phyloP scores from a whole-genome alignment of 2,797 vertebrate species.

The Chromobotia macracanthus region DNA sequence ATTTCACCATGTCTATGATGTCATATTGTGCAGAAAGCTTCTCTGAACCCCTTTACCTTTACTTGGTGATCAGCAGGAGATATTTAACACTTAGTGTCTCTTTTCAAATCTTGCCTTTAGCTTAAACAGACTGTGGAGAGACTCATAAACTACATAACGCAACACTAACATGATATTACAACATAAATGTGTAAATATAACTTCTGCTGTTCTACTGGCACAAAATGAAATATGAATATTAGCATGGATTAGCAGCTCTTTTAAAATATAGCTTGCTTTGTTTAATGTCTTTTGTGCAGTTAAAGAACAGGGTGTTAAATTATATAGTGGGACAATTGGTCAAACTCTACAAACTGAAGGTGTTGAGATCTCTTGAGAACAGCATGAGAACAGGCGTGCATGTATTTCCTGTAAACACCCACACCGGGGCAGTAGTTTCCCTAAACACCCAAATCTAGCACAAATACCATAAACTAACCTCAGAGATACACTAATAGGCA shows the following conservation, averaged over 20 bases:
- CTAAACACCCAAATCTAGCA: not conserved
- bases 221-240: not conserved
- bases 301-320: not conserved
- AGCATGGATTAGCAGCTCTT: not conserved
- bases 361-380: not conserved
- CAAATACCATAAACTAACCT: not conserved
- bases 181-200: not conserved
- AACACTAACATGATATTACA: not conserved
- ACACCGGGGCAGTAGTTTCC: not conserved
- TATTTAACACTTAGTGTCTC: not conserved
- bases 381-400: not conserved
- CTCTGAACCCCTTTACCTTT: too few relatives aligned
- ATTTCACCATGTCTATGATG: too few relatives aligned
- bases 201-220: not conserved
- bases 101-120: not conserved
- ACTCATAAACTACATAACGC: not conserved
- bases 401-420: not conserved
- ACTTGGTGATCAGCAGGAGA: conserved; percentile 10
- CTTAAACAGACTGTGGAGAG: not conserved
- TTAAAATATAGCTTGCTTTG: not conserved
- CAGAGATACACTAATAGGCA: too few relatives aligned
- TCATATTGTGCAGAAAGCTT: too few relatives aligned
- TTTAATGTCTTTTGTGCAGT: not conserved
- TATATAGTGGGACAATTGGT: not conserved
- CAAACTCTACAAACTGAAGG: not conserved